Percentiles rank a stretch among this genome's conserved stretches.
These are phyloP conservation scores for Deilephila porcellus DNA, from an alignment of 2,888 invertebrate species.

Conservation along the genomic window DNA sequence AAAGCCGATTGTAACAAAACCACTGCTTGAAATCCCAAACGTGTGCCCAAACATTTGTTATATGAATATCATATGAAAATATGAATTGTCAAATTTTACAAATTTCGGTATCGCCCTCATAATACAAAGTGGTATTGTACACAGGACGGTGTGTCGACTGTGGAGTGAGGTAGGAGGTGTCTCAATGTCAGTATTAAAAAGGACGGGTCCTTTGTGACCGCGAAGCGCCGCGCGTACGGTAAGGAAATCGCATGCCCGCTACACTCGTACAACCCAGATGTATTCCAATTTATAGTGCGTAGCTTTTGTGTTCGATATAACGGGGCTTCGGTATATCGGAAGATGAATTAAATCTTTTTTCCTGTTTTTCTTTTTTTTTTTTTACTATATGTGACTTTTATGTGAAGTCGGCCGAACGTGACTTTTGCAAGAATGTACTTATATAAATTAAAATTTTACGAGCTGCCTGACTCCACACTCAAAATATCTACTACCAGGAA, in stretches of 20 bases:
- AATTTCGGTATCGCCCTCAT: not conserved
- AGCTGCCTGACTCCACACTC: too few species aligned
- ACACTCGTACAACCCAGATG: slow-evolving; percentile 6
- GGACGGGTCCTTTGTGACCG: slow-evolving; percentile 15
- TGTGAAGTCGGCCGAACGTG: too few species aligned
- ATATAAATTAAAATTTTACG: too few species aligned
- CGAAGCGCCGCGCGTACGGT: slow-evolving; percentile 15
- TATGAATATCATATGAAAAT: too few species aligned
- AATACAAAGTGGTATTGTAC: not conserved
- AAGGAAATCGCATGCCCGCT: slow-evolving; percentile 21
- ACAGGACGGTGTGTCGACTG: too few species aligned
- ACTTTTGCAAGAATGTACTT: too few species aligned
- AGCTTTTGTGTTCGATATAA: not conserved
- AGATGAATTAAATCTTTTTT: not conserved
- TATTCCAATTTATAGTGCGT: slow-evolving; percentile 13
- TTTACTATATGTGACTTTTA: not conserved
- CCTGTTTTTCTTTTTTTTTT: too few species aligned
- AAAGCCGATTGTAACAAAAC: too few species aligned
- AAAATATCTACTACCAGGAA: too few species aligned
- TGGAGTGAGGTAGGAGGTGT: too few species aligned
- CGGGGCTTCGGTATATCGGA: not conserved
- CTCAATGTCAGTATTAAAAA: slow-evolving; percentile 9
- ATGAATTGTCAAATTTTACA: too few species aligned
- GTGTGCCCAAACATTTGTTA: not conserved
- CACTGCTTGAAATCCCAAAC: not conserved